These are phyloP conservation scores for Megaceryle maxima DNA, from an alignment of 2,113 vertebrate species.

Conservation along the genomic window DNA sequence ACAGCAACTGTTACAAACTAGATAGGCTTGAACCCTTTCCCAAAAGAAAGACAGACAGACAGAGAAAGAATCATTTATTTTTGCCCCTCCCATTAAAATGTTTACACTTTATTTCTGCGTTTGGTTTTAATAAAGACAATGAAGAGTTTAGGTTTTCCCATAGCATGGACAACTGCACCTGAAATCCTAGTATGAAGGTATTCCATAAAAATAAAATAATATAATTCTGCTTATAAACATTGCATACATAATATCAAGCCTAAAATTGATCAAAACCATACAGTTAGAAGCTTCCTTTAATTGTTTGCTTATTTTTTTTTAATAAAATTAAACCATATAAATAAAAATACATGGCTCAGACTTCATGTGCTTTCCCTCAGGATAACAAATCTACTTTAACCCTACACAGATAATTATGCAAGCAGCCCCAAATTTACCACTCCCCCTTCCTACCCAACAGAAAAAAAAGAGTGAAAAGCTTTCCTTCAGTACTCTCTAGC, in stretches of 20 bases:
- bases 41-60: not conserved
- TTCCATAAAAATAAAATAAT: not conserved
- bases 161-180: not conserved
- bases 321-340: not conserved
- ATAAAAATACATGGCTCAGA: not conserved
- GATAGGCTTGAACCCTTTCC: too few species aligned
- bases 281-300: not conserved
- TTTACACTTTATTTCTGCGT: not conserved
- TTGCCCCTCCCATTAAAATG: not conserved
- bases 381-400: not conserved
- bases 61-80: not conserved
- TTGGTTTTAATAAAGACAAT: not conserved
- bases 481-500: not conserved
- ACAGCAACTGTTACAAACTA: not conserved
- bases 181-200: not conserved
- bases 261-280: not conserved
- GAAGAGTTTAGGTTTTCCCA: not conserved
- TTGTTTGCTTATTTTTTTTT: not conserved
- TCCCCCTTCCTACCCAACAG: not conserved
- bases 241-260: not conserved
- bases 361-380: not conserved
- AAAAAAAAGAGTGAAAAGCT: not conserved
- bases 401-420: not conserved
- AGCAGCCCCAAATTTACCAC: not conserved
- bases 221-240: not conserved